A percentile compares a stretch with the other conserved stretches of the same genome.
Evolutionary conservation across 2,797 vertebrate genomes (phyloP).

Genomic region (Rhynchotus rufescens): DNA sequence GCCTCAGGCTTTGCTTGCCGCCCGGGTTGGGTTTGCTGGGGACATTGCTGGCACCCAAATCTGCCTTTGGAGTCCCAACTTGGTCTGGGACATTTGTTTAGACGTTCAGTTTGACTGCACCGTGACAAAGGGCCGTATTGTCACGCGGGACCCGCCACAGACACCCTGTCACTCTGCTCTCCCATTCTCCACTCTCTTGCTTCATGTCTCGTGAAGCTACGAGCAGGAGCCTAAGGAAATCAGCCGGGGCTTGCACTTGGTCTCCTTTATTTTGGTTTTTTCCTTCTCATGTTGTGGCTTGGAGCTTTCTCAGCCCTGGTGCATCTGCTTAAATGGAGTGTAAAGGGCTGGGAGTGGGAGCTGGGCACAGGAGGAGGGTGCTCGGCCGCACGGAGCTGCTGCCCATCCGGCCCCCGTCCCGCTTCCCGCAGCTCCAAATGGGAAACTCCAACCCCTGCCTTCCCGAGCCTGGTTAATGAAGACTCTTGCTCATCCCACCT

Average conservation of each 20-base stretch:
- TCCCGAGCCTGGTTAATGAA: slow-evolving; percentile 34
- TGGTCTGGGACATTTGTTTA: slow-evolving; percentile 69
- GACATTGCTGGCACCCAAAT: slow-evolving; percentile 60
- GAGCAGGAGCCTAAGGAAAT: slow-evolving; percentile 6
- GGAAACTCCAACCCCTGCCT: neutral
- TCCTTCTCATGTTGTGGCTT: neutral
- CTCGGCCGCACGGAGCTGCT: neutral
- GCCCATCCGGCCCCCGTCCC: neutral
- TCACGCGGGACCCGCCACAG: neutral
- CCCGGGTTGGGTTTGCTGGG: slow-evolving; percentile 59
- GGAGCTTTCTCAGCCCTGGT: neutral
- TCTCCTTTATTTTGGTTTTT: neutral
- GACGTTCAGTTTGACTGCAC: slow-evolving; percentile 68
- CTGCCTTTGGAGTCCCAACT: slow-evolving; percentile 59
- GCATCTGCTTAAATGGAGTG: neutral
- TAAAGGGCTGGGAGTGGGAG: neutral
- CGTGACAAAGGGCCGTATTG: slow-evolving; percentile 63
- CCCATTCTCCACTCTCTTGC: neutral
- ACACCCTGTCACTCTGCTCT: too few relatives aligned
- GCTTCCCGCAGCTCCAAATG: neutral
- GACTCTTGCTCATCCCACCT: neutral
- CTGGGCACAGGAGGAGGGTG: neutral
- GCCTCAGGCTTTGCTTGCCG: slow-evolving; percentile 62
- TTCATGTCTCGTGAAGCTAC: neutral
- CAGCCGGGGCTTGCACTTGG: accelerated